Conservation (phyloP, 2,888 invertebrate species). For the Acronicta alni region DNA sequence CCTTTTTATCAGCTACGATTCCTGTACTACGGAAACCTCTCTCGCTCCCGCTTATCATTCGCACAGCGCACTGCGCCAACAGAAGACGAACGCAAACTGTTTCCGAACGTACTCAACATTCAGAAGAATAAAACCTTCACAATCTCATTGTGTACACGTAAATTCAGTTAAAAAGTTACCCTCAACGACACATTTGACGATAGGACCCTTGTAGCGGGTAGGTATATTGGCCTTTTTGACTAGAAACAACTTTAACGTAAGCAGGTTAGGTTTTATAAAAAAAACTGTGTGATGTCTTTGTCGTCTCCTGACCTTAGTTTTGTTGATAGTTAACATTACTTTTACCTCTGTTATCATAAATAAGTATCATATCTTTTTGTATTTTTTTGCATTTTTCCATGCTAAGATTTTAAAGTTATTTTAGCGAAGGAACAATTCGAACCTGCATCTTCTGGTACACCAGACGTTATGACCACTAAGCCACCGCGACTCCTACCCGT, state of each 20-base stretch:
- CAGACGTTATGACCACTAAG: too few species aligned
- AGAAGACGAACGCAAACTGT: constrained; percentile 80
- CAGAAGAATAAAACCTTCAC: constrained; percentile 82
- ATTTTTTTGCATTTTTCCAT: too few species aligned
- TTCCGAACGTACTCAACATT: constrained; percentile 82
- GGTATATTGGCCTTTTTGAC: constrained; percentile 11
- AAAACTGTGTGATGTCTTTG: background rate
- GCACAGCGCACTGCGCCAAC: constrained; percentile 36
- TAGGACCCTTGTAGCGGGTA: constrained; percentile 4
- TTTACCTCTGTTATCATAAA: too few species aligned
- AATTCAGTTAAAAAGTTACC: constrained; percentile 66
- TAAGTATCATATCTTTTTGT: too few species aligned
- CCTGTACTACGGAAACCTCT: too few species aligned
- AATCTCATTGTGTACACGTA: constrained; percentile 69
- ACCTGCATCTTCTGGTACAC: too few species aligned
- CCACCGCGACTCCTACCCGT: too few species aligned
- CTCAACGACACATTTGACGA: constrained; percentile 30
- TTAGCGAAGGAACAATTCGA: too few species aligned
- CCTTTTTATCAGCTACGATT: too few species aligned
- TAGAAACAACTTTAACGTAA: background rate
- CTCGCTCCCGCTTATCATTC: constrained; percentile 53
- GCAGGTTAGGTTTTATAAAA: background rate
- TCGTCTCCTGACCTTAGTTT: background rate
- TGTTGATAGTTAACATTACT: background rate
- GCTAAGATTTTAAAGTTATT: too few species aligned